These are phyloP conservation scores for Potamarius usumacintae DNA, from an alignment of 2,113 vertebrate genomes.

Conservation along the genomic window DNA sequence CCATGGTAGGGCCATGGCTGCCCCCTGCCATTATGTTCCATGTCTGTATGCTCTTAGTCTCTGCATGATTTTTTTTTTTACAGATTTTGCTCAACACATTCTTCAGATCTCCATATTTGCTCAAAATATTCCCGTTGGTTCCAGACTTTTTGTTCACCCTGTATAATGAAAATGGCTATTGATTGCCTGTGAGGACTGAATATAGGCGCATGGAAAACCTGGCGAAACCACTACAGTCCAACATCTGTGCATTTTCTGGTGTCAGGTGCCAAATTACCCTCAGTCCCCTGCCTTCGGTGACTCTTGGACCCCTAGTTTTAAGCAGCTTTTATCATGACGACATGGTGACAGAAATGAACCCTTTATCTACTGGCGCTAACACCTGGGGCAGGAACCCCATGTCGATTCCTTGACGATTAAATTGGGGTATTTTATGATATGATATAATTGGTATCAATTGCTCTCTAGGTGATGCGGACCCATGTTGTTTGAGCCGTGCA, in stretches of 20 bases:
- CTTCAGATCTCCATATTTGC: not conserved
- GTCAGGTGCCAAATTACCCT: conserved; percentile 41
- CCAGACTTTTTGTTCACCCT: not conserved
- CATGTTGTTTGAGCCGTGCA: conserved; percentile 56
- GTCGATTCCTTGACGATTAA: conserved; percentile 63
- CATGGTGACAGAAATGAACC: conserved; percentile 76
- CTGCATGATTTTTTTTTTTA: not conserved
- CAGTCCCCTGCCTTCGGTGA: conserved; percentile 21
- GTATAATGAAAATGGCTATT: not conserved
- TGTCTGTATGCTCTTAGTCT: not conserved
- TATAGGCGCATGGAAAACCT: not conserved
- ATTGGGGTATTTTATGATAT: conserved; percentile 66
- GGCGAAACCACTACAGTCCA: conserved; percentile 5
- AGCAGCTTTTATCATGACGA: conserved; percentile 26
- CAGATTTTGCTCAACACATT: not conserved
- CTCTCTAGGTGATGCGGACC: conserved; percentile 60
- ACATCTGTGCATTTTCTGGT: conserved; percentile 26
- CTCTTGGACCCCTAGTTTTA: conserved; percentile 34
- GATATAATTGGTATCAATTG: conserved; percentile 66
- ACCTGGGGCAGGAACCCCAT: conserved; percentile 56
- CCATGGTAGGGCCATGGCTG: no score
- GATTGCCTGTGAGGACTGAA: not conserved
- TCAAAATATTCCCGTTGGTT: not conserved
- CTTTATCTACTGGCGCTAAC: conserved; percentile 66
- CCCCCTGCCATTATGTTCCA: not conserved